Percentiles rank a stretch among this genome's conserved stretches.
Conservation (phyloP, 92 coral and sea anemone species). For the Actinernus sp. region DNA sequence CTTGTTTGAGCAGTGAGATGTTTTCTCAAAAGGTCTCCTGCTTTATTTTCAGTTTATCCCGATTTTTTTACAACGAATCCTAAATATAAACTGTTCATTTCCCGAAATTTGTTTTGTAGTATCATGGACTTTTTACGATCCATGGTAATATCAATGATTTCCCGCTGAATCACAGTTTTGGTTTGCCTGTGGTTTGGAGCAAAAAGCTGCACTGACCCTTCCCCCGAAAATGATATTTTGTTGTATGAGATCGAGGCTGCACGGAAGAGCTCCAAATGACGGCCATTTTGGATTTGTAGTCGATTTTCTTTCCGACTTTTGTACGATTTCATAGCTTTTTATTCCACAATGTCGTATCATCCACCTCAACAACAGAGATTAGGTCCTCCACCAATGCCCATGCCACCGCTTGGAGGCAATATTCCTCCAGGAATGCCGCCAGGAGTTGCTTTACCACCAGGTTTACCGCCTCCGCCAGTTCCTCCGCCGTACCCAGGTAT, state of each 20-base stretch:
- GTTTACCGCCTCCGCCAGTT: constrained; percentile 86
- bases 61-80: too few species aligned
- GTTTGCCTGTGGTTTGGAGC: background rate
- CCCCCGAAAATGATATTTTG: background rate
- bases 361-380: constrained; percentile 81
- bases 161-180: background rate
- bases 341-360: constrained; percentile 78
- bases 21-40: too few species aligned
- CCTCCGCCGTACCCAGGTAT: constrained; percentile 89
- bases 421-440: constrained; percentile 85
- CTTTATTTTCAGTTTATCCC: too few species aligned
- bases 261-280: background rate
- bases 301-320: constrained; percentile 6
- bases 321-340: constrained; percentile 2
- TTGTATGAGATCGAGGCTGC: constrained; percentile 22
- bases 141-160: too few species aligned
- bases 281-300: constrained; percentile 62
- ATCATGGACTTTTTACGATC: too few species aligned
- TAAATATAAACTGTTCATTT: too few species aligned
- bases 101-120: too few species aligned
- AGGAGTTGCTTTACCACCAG: constrained; percentile 65
- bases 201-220: background rate
- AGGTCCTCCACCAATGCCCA: constrained; percentile 78
- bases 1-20: too few species aligned
- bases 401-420: constrained; percentile 62